These are phyloP conservation scores for Oryzias woworae DNA, from an alignment of 2,113 vertebrate genomes.

Conservation along the genomic window DNA sequence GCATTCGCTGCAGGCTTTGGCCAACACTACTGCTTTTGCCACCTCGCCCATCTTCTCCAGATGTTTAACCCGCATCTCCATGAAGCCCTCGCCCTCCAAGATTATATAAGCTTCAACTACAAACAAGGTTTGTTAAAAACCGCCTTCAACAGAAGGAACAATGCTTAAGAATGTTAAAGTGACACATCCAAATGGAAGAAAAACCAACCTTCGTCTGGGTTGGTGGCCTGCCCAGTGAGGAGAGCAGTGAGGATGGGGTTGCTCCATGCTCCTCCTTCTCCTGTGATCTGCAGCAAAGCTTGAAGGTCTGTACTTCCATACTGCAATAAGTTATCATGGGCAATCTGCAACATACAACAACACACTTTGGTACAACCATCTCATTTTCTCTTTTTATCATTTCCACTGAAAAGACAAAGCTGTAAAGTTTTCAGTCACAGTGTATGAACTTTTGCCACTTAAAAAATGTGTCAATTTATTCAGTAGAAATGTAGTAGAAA, in stretches of 20 bases:
- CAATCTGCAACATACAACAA: slow-evolving; percentile 63
- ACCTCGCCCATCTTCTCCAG: slow-evolving; percentile 93
- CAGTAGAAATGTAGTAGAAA: too few species aligned
- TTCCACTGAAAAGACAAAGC: too few species aligned
- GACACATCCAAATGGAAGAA: not conserved
- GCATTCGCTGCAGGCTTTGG: slow-evolving; percentile 90
- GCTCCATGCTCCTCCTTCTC: slow-evolving; percentile 92
- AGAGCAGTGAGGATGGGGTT: slow-evolving; percentile 89
- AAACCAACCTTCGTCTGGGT: slow-evolving; percentile 85
- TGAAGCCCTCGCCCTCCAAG: slow-evolving; percentile 93
- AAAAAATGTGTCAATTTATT: too few species aligned
- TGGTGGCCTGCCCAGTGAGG: slow-evolving; percentile 87
- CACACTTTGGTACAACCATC: not conserved
- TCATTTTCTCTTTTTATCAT: too few species aligned
- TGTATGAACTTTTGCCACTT: too few species aligned
- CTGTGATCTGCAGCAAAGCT: slow-evolving; percentile 89
- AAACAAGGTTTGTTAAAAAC: slow-evolving; percentile 7
- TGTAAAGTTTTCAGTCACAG: too few species aligned
- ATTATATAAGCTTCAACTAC: slow-evolving; percentile 88
- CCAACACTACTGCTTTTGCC: slow-evolving; percentile 88
- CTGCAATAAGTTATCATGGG: slow-evolving; percentile 89
- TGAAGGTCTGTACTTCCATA: slow-evolving; percentile 95
- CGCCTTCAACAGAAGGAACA: not conserved
- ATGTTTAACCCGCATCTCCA: slow-evolving; percentile 97
- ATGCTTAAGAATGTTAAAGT: not conserved